phyloP scores from a whole-genome alignment of 1,140 invertebrate genomes.

The Euglossa dilemma region DNA sequence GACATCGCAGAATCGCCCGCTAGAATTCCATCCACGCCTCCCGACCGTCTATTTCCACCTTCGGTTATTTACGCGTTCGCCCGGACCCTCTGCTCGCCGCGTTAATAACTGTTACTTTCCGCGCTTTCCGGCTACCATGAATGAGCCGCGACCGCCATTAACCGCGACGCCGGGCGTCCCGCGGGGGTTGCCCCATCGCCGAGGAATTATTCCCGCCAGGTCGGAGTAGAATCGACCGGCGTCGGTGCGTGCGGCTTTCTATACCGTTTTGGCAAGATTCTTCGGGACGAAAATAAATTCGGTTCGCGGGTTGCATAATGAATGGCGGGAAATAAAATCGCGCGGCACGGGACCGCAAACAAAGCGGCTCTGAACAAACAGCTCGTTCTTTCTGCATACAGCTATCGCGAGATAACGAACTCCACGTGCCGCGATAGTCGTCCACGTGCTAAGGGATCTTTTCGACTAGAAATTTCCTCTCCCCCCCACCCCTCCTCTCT shows the following conservation, averaged over 20 bases:
- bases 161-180: not conserved
- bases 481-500: no score
- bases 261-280: constrained; percentile 40
- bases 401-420: constrained; percentile 9
- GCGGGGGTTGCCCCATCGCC: not conserved
- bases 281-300: constrained; percentile 32
- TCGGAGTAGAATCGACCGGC: no score
- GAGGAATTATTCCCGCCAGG: no score
- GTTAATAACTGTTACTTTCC: not conserved
- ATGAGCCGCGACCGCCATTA: not conserved
- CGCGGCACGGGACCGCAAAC: not conserved
- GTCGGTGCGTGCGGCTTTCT: not conserved
- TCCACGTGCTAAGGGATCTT: not conserved
- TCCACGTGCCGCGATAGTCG: constrained; percentile 2
- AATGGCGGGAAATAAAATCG: constrained; percentile 21
- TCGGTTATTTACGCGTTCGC: not conserved
- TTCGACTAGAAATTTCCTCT: not conserved
- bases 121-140: not conserved
- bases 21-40: constrained; percentile 33
- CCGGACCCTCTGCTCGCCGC: not conserved
- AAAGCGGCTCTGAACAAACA: constrained; percentile 14
- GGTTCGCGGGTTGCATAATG: constrained; percentile 17
- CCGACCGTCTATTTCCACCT: constrained; percentile 20
- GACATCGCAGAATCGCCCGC: constrained; percentile 36
- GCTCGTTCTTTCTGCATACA: not conserved